Conservation (phyloP, 2,888 invertebrate genomes). For the Caenorhabditis macrosperma region DNA sequence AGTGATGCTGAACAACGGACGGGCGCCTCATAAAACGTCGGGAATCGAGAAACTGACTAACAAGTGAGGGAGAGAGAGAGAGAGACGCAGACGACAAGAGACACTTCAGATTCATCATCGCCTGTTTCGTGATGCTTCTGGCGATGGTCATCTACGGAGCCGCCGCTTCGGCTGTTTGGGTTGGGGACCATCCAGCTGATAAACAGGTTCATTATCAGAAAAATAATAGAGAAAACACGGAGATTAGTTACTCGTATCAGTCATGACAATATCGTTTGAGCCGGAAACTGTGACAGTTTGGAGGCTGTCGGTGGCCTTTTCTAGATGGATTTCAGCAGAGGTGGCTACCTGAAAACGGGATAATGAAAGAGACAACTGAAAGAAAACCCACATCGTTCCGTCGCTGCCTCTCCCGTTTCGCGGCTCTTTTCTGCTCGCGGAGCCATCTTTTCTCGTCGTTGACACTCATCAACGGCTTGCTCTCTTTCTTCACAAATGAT, state of each 20-base stretch:
- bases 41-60: conserved; percentile 94
- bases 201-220: conserved; percentile 30
- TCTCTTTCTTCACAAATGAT: background rate
- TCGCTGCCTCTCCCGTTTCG: conserved; percentile 40
- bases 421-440: conserved; percentile 11
- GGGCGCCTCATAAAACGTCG: conserved; percentile 87
- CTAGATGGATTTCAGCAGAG: background rate
- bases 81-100: background rate
- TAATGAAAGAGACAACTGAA: background rate
- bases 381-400: conserved; percentile 38
- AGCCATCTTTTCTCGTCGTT: background rate
- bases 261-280: no score
- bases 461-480: background rate
- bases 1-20: conserved; percentile 96
- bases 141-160: conserved; percentile 86
- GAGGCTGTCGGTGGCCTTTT: conserved; percentile 11
- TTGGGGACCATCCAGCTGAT: conserved; percentile 28
- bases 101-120: conserved; percentile 67
- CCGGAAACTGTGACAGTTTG: background rate
- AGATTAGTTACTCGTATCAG: background rate
- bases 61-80: conserved; percentile 67
- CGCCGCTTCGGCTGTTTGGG: conserved; percentile 81
- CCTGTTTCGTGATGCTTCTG: conserved; percentile 91
- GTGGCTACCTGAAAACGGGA: conserved; percentile 17
- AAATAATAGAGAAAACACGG: background rate